Evolutionary conservation across 2,113 vertebrate species (phyloP).

Genomic region (Falco punctatus): DNA sequence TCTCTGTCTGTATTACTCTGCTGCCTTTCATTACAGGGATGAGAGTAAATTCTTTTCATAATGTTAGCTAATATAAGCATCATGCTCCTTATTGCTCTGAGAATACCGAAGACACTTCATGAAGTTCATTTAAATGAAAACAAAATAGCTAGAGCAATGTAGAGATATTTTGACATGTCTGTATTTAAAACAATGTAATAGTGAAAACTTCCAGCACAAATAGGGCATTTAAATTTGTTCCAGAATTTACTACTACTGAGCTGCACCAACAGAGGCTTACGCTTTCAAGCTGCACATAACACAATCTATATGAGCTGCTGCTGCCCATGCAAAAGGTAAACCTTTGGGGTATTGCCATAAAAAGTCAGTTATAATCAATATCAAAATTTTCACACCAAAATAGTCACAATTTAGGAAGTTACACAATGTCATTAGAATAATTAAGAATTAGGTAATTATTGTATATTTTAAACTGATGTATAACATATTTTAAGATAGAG

Average conservation of each 20-base stretch:
- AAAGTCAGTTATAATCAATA: not conserved
- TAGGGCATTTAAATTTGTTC: not conserved
- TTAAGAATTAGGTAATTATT: not conserved
- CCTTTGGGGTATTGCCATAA: not conserved
- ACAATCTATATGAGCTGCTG: not conserved
- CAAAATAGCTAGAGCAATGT: conserved; percentile 29
- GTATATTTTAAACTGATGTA: not conserved
- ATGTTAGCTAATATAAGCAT: not conserved
- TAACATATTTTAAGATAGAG: not conserved
- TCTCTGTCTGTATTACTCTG: not conserved
- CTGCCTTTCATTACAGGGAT: conserved; percentile 37
- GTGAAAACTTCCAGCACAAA: not conserved
- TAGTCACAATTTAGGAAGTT: not conserved
- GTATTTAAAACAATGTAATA: conserved; percentile 17
- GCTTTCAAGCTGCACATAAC: not conserved
- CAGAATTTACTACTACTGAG: not conserved
- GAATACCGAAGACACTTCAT: conserved; percentile 10
- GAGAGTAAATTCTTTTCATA: conserved; percentile 25
- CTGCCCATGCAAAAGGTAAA: not conserved
- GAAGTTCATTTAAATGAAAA: conserved; percentile 52
- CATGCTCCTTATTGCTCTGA: conserved; percentile 15
- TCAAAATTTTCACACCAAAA: not conserved
- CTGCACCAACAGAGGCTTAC: not conserved
- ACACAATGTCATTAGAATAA: not conserved
- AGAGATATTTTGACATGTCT: conserved; percentile 29